Conservation (phyloP, 2,797 vertebrate genomes). For the Trachurus trachurus region DNA sequence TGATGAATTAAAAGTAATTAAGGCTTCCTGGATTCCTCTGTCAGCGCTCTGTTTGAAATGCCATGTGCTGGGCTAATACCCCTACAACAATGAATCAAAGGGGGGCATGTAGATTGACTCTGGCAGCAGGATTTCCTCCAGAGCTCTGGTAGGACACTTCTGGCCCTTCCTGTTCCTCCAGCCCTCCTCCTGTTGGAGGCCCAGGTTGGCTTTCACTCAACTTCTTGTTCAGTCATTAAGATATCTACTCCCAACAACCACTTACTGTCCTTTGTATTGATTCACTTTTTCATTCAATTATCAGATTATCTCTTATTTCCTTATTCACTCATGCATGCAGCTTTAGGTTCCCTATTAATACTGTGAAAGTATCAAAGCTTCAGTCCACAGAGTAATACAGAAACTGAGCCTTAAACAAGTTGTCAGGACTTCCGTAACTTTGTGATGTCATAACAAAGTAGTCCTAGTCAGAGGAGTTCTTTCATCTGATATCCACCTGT, state of each 20-base stretch:
- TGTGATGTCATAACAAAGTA: background rate
- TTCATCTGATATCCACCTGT: background rate
- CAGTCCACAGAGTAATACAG: background rate
- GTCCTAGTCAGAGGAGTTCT: background rate
- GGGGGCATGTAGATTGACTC: slow-evolving; percentile 23
- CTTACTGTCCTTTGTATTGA: background rate
- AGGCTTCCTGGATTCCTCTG: slow-evolving; percentile 49
- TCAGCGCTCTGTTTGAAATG: slow-evolving; percentile 10
- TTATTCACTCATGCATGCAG: too few species aligned
- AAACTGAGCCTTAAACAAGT: too few species aligned
- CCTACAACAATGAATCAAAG: slow-evolving; percentile 66
- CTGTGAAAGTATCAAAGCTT: background rate
- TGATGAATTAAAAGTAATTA: slow-evolving; percentile 52
- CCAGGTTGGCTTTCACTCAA: background rate
- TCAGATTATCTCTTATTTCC: too few species aligned
- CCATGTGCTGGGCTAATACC: slow-evolving; percentile 15
- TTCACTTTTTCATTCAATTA: background rate
- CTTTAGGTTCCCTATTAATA: background rate
- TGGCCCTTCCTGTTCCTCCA: slow-evolving; percentile 56
- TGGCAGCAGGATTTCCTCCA: slow-evolving; percentile 60
- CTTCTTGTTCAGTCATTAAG: background rate
- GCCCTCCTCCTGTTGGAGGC: slow-evolving; percentile 7
- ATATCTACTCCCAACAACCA: background rate
- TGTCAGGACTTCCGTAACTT: background rate
- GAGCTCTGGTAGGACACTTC: slow-evolving; percentile 36